These are phyloP conservation scores for Malacosoma neustria DNA, from an alignment of 2,888 invertebrate species.

Conservation along the genomic window DNA sequence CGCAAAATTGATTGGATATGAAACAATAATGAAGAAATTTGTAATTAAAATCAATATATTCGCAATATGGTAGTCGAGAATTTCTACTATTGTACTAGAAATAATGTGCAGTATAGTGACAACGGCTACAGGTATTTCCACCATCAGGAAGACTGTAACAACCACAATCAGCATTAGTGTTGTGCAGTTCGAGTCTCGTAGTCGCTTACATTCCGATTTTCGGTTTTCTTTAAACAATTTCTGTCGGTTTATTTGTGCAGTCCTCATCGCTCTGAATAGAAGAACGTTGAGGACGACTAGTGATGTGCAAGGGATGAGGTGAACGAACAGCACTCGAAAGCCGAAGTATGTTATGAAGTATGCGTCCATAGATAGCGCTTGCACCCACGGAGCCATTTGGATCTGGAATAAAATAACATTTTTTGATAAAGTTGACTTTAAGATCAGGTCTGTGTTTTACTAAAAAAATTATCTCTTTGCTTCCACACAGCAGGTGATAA, in stretches of 20 bases:
- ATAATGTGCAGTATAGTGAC: slow-evolving; percentile 90
- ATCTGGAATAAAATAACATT: slow-evolving; percentile 52
- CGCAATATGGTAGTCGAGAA: slow-evolving; percentile 85
- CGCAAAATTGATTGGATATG: slow-evolving; percentile 95
- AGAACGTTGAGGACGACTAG: slow-evolving; percentile 92
- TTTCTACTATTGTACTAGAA: slow-evolving; percentile 81
- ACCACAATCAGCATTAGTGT: slow-evolving; percentile 92
- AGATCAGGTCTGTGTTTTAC: too few species aligned
- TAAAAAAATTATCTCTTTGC: too few species aligned
- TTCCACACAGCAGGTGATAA: too few species aligned
- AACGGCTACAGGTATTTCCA: slow-evolving; percentile 89
- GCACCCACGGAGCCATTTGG: slow-evolving; percentile 82
- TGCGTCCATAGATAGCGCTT: slow-evolving; percentile 78
- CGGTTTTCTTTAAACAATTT: slow-evolving; percentile 84
- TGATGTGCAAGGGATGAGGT: slow-evolving; percentile 90
- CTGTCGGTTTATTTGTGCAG: slow-evolving; percentile 86
- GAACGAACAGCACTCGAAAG: slow-evolving; percentile 93
- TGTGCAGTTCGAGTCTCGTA: slow-evolving; percentile 88
- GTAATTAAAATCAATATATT: slow-evolving; percentile 87
- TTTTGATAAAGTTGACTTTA: too few species aligned
- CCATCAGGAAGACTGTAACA: slow-evolving; percentile 87
- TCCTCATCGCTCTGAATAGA: slow-evolving; percentile 88
- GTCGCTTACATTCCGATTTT: slow-evolving; percentile 85
- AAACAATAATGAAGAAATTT: slow-evolving; percentile 93
- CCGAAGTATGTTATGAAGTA: slow-evolving; percentile 90